Evolutionary conservation across 2,797 vertebrate species (phyloP), one percentile per base, ranked within the genome.

Genomic region (Columba guinea): DNA sequence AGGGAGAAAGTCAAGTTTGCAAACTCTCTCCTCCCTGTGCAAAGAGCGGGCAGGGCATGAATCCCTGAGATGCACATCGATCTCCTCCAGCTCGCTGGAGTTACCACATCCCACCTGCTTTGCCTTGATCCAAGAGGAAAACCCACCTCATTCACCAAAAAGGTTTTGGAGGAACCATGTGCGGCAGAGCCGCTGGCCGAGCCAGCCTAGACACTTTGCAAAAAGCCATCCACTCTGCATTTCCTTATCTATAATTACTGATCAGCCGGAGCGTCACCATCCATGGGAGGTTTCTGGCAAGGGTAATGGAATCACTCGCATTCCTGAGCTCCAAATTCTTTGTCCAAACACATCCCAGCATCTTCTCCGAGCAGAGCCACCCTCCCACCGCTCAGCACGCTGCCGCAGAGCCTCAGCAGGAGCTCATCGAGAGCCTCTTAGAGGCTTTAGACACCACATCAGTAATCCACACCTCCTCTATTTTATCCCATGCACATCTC

Each of bases 231-330:
- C 82, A 64, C 58, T 85, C 41, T 27, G 34, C 58, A 75, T 85
- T 85, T 89, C 73, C 76, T 92, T 90, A 75, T 93, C 93, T 95
- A 21, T 77, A 97, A 94, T 96, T 94, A 95, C 88, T 76, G 69
- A 95, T 95, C 75, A 87, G 81, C 55, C 7, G 1, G 78, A 91
- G 65, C 10, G 0, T 44, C 76, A 64, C 76, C 86, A 93, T 67
- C 86, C 91, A 67, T 14, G 79, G 86, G 89, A 84, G 49, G 65
- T 13, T 93, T 78, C 88, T 93, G 94, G 85, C 95, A 94, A 94
- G 56, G 63, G 44, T 34, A 93, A 94, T 53, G 46, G 84, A 95
- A 95, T 93, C 13, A 5, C 59, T 93, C 13, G 4, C 86, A 69
- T 94, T 95, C 93, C 90, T 87, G 64, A 90, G 41, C 71, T 96